Base-by-base conservation (phyloP, 2,888 invertebrate genomes). In the Archips xylosteana region DNA sequence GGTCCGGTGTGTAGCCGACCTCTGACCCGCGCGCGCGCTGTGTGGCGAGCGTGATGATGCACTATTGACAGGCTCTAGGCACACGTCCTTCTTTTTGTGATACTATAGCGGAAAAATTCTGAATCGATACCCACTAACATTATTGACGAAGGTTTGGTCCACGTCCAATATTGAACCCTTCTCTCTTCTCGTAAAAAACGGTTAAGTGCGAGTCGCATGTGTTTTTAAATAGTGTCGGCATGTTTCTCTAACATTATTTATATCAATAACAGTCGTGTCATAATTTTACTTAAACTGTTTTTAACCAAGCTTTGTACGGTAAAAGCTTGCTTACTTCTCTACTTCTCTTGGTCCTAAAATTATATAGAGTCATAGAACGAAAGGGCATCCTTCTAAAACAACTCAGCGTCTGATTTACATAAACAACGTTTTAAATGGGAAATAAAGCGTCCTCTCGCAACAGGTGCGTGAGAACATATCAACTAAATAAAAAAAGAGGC, bases 391-490 rank as follows among this genome's bases (percentile, higher is more conserved):
- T 74, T 65, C 65, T 70, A 60, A 68, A 62, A 57, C 64, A 65
- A 57, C 61, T 71, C 68, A 51, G 51, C 70, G 64, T 75, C 71
- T 34, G 69, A 77, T 77, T 76, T 67, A 70, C 78, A 77, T 78
- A 76, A 76, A 77, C 75, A 77, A 78, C 77, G 75, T 62, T 78
- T 75, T 75, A 77, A 76, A 77, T 76, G 76, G 76, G 77, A 78
- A 84, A 79, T 76, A 79, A 79, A 76, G 72, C 78, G 69, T 75
- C 68, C 70, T 74, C 75, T 69, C 45, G 70, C 75, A 87, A 91
- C 93, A 92, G 93, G 92, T 94, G 92, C 89, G 91, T 92, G 92
- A 90, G 93, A 92, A 91, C 85, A 83, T 78, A 85, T 80, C 78
- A 78, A 81, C 81, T 76, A 81, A 83, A 83, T 83, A 85, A 85